Conservation (phyloP, 2,888 invertebrate species). For the Plagodis pulveraria region DNA sequence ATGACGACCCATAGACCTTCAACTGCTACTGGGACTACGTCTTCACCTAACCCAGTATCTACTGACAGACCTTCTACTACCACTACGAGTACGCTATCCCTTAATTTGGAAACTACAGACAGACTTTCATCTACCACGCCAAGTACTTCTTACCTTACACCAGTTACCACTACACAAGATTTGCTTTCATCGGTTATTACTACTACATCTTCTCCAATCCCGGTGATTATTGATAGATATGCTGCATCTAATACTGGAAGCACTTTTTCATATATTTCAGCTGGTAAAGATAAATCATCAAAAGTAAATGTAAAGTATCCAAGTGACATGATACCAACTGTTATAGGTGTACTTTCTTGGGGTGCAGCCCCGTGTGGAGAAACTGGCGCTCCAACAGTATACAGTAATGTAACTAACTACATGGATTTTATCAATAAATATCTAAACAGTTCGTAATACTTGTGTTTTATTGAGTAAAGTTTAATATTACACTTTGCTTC, state of each 20-base stretch:
- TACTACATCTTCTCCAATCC: not conserved
- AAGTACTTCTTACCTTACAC: not conserved
- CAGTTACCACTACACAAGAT: not conserved
- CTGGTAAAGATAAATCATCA: too few species aligned
- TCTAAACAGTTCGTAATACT: constrained; percentile 40
- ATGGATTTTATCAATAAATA: constrained; percentile 72
- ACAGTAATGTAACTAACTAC: constrained; percentile 78
- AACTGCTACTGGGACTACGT: not conserved
- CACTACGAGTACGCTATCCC: not conserved
- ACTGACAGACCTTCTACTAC: constrained; percentile 1
- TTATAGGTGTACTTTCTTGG: constrained; percentile 85
- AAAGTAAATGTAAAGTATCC: too few species aligned
- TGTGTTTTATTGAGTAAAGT: constrained; percentile 9
- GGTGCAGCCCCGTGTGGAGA: constrained; percentile 81
- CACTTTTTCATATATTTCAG: too few species aligned
- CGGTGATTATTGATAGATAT: not conserved
- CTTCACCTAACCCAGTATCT: not conserved
- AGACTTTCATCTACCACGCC: not conserved
- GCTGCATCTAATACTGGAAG: not conserved
- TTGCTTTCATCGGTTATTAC: not conserved
- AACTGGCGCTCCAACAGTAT: constrained; percentile 80
- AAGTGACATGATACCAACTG: constrained; percentile 45
- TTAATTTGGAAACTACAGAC: not conserved
- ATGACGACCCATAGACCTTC: not conserved
- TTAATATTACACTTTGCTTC: too few species aligned